These are phyloP conservation scores for Halocynthia aurantium DNA, from an alignment of 23 tunicate genomes.

Conservation along the genomic window DNA sequence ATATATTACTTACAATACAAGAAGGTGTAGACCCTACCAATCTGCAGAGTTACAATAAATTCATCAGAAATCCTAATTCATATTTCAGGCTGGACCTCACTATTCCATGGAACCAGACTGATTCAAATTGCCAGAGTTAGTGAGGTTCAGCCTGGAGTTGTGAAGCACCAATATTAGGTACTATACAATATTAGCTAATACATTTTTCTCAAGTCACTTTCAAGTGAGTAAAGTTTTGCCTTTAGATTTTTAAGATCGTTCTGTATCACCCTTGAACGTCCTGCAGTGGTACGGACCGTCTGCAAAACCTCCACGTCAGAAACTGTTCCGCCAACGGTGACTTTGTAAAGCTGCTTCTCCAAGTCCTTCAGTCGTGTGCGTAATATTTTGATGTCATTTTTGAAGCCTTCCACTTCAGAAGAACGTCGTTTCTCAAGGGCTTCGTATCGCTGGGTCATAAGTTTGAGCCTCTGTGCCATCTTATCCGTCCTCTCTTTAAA, in stretches of 20 bases:
- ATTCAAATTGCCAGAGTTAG: no score
- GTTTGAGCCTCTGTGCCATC: constrained; percentile 68
- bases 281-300: constrained; percentile 77
- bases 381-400: constrained; percentile 78
- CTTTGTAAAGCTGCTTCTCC: constrained; percentile 90
- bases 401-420: constrained; percentile 90
- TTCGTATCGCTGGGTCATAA: constrained; percentile 81
- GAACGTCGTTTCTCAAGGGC: constrained; percentile 82
- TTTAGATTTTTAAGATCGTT: constrained; percentile 75
- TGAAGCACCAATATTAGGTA: neutral
- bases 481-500: constrained; percentile 84
- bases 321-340: constrained; percentile 77
- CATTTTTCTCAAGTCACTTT: constrained; percentile 79
- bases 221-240: constrained; percentile 63
- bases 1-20: no score
- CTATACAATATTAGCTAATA: constrained; percentile 42
- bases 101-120: no score
- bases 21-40: no score
- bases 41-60: no score
- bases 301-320: constrained; percentile 86
- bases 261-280: constrained; percentile 84
- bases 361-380: constrained; percentile 78
- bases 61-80: no score
- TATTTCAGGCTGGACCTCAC: no score
- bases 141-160: no score